Conservation (phyloP, 2,113 vertebrate species). For the Atherinomorus stipes region DNA sequence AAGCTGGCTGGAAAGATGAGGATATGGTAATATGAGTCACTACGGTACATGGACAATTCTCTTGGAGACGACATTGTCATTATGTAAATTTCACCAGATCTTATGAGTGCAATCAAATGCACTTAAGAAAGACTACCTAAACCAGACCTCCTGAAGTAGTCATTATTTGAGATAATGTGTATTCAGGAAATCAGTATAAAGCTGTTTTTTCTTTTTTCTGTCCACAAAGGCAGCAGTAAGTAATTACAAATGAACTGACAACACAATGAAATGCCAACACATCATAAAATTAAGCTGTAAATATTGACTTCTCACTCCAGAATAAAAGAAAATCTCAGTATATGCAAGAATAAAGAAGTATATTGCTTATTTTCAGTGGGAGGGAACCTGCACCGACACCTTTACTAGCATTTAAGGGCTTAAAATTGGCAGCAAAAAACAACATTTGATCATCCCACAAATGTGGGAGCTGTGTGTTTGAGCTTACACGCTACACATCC, state of each 20-base stretch:
- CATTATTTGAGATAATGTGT: not conserved
- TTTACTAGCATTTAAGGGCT: not conserved
- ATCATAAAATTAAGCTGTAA: not conserved
- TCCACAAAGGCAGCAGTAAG: not conserved
- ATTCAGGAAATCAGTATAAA: not conserved
- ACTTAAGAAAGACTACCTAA: constrained; percentile 3
- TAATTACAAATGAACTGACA: not conserved
- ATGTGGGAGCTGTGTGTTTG: constrained; percentile 40
- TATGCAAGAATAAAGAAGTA: not conserved
- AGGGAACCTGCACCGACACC: constrained; percentile 3
- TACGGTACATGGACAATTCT: constrained; percentile 44
- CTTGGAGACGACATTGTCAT: constrained; percentile 38
- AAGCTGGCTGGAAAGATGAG: constrained; percentile 65
- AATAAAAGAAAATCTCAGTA: not conserved
- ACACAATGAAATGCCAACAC: not conserved
- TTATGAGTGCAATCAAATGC: constrained; percentile 15
- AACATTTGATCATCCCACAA: constrained; percentile 19
- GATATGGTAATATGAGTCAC: constrained; percentile 64
- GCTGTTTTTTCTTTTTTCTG: not conserved
- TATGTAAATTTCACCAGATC: constrained; percentile 23
- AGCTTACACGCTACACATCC: constrained; percentile 23
- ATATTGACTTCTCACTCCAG: not conserved
- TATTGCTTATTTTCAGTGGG: not conserved
- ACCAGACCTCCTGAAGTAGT: not conserved
- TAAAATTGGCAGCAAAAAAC: not conserved